phyloP scores from a whole-genome alignment of 2,113 vertebrate genomes.

The Pseudopipra pipra region DNA sequence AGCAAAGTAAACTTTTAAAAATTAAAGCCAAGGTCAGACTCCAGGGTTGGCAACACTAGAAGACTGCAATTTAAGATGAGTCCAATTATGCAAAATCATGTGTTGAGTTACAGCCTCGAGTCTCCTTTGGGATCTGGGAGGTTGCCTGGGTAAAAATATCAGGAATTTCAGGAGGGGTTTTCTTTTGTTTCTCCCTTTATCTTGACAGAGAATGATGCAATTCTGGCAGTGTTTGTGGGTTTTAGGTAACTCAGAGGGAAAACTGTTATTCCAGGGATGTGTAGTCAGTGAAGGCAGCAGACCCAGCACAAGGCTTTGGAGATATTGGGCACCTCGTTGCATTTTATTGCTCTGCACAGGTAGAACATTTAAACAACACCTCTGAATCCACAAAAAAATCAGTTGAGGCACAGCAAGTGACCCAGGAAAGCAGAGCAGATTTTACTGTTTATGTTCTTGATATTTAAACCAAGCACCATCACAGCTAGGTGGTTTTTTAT shows the following conservation, averaged over 20 bases:
- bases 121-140: neutral
- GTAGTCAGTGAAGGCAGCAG: neutral
- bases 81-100: slow-evolving; percentile 28
- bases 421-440: neutral
- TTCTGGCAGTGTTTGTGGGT: neutral
- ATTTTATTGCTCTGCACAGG: neutral
- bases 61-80: slow-evolving; percentile 17
- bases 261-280: neutral
- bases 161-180: neutral
- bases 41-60: neutral
- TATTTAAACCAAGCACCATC: neutral
- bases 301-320: rapidly evolving
- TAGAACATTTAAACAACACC: neutral
- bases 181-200: neutral
- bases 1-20: slow-evolving; percentile 47
- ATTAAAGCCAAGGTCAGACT: slow-evolving; percentile 37
- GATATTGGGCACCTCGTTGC: neutral
- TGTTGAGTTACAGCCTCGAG: slow-evolving; percentile 17
- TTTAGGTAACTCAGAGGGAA: neutral
- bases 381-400: neutral
- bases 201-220: neutral
- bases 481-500: neutral
- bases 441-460: neutral
- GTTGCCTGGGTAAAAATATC: neutral
- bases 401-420: neutral